Evolutionary conservation across 2,113 vertebrate genomes (phyloP).

Genomic region (Spilogale gracilis): DNA sequence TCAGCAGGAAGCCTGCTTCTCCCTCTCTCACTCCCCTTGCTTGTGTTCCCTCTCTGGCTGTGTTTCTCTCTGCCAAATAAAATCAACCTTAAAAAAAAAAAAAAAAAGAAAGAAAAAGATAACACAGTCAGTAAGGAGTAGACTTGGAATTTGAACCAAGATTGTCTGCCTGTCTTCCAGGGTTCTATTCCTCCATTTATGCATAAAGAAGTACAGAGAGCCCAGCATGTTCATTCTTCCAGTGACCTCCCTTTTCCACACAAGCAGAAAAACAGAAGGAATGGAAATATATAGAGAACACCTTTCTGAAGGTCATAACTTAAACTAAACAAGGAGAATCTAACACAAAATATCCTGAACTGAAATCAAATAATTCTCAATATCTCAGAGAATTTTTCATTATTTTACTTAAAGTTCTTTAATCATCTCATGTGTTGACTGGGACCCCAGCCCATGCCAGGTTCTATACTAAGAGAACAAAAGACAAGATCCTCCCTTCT

Average conservation of each 20-base stretch:
- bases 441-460: neutral
- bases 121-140: neutral
- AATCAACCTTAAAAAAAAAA: no score
- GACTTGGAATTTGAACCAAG: neutral
- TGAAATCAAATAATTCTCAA: neutral
- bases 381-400: neutral
- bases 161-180: neutral
- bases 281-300: neutral
- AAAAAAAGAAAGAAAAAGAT: neutral
- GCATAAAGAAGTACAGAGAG: neutral
- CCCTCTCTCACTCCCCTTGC: no score
- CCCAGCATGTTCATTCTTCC: neutral
- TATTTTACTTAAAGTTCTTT: neutral
- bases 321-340: neutral
- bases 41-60: no score
- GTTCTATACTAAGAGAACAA: neutral
- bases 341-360: neutral
- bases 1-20: no score
- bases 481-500: neutral
- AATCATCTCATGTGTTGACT: fast-evolving
- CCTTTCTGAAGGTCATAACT: neutral
- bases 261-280: neutral
- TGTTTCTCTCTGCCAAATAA: no score
- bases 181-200: neutral
- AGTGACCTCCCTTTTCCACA: neutral